phyloP scores from a whole-genome alignment of 1,140 invertebrate genomes.

The Nephila pilipes region DNA sequence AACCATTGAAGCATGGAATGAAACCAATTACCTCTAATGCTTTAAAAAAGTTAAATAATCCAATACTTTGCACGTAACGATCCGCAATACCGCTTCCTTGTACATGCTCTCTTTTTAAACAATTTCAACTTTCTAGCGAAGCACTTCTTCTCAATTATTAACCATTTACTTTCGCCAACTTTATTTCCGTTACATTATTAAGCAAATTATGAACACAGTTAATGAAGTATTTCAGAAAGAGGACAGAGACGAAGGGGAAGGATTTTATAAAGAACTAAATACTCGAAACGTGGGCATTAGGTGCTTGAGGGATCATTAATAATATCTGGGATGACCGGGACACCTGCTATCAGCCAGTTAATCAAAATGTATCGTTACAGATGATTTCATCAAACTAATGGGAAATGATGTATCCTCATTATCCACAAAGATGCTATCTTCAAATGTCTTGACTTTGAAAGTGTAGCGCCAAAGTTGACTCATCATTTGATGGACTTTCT shows the following conservation, averaged over 20 bases:
- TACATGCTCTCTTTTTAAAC: neutral
- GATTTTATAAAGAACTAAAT: slow-evolving; percentile 43
- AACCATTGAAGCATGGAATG: neutral
- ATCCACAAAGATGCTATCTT: slow-evolving; percentile 59
- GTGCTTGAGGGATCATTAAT: slow-evolving; percentile 51
- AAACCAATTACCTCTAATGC: neutral
- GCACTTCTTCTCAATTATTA: slow-evolving; percentile 12
- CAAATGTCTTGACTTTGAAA: slow-evolving; percentile 70
- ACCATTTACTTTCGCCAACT: slow-evolving; percentile 11
- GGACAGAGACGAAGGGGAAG: neutral
- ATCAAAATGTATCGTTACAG: slow-evolving; percentile 68
- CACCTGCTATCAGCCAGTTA: slow-evolving; percentile 65
- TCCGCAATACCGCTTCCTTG: neutral
- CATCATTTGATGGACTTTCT: slow-evolving; percentile 22
- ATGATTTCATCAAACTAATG: slow-evolving; percentile 69
- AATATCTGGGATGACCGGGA: neutral
- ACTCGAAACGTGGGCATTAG: slow-evolving; percentile 7
- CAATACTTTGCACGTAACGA: neutral
- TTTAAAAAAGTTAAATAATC: neutral
- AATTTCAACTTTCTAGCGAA: neutral
- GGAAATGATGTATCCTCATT: slow-evolving; percentile 62
- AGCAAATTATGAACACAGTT: slow-evolving; percentile 28
- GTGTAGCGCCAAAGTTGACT: slow-evolving; percentile 35
- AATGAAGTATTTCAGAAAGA: slow-evolving; percentile 57
- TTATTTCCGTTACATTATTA: slow-evolving; percentile 51